Evolutionary conservation across 2,888 invertebrate genomes (phyloP), one percentile per base, ranked within the genome.

Genomic region (Idaea aversata): DNA sequence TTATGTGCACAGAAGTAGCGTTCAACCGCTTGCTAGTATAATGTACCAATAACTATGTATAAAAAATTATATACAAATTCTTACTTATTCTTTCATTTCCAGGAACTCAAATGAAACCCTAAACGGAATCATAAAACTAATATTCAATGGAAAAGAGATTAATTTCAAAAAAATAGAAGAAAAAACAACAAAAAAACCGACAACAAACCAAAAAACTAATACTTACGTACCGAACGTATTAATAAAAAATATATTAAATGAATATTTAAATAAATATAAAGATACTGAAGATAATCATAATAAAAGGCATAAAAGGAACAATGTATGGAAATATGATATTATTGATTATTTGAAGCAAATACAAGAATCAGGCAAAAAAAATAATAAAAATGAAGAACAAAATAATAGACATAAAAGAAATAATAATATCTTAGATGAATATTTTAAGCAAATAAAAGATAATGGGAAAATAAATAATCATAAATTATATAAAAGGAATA

Each of bases 81-180:
- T n/a, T n/a, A n/a, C n/a, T n/a, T n/a, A n/a, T n/a, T n/a, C n/a
- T n/a, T n/a, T n/a, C 25, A 62, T 62, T 85, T 84, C 34, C 79
- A 88, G 87, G 57, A 68, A 72, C 0, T 66, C 75, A 36, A 81
- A 76, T 5, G 84, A 86, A 58, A 80, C 81, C 47, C 69, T 88
- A 0, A 81, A 85, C 74, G 88, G 88, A 0, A 69, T 85, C 5
- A 74, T 90, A 0, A 84, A 86, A 71, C 60, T 91, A 1, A 79
- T 87, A 25, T 89, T 87, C 65, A 90, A 91, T 62, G 91, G 88
- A 0, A 85, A 85, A 75, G 65, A 80, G 15, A 70, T 88, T 0
- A 84, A 83, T 71, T 77, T 87, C 15, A 79, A 69, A 59, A 71
- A 62, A 61, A 61, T 70, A 4, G 69, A 72, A 1, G 61, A 65